Percentiles rank a stretch among this genome's conserved stretches.
Conservation (phyloP, 2,888 invertebrate genomes). For the Trichopoda pennipes region DNA sequence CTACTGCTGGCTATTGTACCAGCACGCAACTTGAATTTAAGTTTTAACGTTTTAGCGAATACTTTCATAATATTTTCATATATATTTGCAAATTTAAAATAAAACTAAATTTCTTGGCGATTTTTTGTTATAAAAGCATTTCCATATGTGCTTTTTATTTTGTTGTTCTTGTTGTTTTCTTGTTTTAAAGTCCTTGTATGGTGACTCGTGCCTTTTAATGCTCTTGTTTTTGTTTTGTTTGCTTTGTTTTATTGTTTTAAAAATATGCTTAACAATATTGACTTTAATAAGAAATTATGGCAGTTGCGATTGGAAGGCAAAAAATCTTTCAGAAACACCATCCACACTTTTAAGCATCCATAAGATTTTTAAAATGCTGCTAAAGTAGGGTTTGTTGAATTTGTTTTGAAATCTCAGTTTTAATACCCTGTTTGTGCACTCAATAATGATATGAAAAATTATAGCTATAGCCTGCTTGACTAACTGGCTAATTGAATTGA, state of each 20-base stretch:
- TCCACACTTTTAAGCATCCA: slow-evolving; percentile 6
- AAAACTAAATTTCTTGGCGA: slow-evolving; percentile 24
- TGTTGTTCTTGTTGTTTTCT: background rate
- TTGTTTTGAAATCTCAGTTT: slow-evolving; percentile 42
- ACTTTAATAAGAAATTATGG: slow-evolving; percentile 53
- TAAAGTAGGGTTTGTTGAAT: background rate
- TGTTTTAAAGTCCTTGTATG: slow-evolving; percentile 28
- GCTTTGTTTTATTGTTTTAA: background rate
- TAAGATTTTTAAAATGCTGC: slow-evolving; percentile 9
- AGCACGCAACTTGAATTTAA: slow-evolving; percentile 59
- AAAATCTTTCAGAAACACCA: background rate
- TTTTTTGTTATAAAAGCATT: slow-evolving; percentile 1
- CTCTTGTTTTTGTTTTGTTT: background rate
- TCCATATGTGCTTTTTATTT: background rate
- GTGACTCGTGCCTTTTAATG: slow-evolving; percentile 63
- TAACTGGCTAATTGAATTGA: slow-evolving; percentile 34
- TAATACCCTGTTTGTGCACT: slow-evolving; percentile 51
- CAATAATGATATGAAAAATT: slow-evolving; percentile 60
- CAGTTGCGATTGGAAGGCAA: slow-evolving; percentile 45
- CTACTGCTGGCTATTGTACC: slow-evolving; percentile 57
- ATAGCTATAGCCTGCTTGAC: slow-evolving; percentile 26
- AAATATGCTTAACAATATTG: slow-evolving; percentile 1
- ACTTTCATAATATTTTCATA: slow-evolving; percentile 17
- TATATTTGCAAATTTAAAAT: slow-evolving; percentile 1
- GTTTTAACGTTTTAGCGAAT: slow-evolving; percentile 27